Evolutionary conservation across 2,888 invertebrate genomes (phyloP).

Genomic region (Sialis fuliginosa): DNA sequence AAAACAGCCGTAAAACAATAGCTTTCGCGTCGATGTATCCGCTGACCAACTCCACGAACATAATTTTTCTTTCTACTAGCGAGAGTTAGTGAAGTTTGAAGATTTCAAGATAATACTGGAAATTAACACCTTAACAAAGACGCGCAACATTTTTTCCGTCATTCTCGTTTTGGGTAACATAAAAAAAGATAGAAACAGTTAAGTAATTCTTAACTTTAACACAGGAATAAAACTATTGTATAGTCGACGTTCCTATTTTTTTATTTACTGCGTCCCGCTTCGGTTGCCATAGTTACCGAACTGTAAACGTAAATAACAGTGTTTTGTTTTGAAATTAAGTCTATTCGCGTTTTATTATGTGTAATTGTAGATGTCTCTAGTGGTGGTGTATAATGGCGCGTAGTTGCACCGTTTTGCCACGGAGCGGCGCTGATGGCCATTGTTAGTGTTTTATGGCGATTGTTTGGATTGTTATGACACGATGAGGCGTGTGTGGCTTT

Average conservation of each 20-base stretch:
- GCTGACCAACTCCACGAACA: conserved; percentile 21
- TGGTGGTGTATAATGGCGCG: background rate
- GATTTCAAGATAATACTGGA: conserved; percentile 28
- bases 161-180: background rate
- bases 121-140: conserved; percentile 27
- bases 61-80: conserved; percentile 30
- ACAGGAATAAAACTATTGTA: background rate
- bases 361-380: background rate
- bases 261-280: conserved; percentile 25
- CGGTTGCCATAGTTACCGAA: conserved; percentile 23
- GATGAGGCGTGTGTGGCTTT: too few species aligned
- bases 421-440: too few species aligned
- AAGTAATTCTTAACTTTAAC: background rate
- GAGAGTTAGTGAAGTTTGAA: conserved; percentile 30
- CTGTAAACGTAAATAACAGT: conserved; percentile 24
- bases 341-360: conserved; percentile 9
- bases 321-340: conserved; percentile 13
- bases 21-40: conserved; percentile 14
- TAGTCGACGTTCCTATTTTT: conserved; percentile 5
- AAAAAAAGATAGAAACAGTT: background rate
- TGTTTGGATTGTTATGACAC: too few species aligned
- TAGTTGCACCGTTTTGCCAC: too few species aligned
- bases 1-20: conserved; percentile 17
- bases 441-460: too few species aligned
- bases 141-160: conserved; percentile 12